Evolutionary conservation across 2,113 vertebrate species (phyloP).

Genomic region (Nicator chloris): DNA sequence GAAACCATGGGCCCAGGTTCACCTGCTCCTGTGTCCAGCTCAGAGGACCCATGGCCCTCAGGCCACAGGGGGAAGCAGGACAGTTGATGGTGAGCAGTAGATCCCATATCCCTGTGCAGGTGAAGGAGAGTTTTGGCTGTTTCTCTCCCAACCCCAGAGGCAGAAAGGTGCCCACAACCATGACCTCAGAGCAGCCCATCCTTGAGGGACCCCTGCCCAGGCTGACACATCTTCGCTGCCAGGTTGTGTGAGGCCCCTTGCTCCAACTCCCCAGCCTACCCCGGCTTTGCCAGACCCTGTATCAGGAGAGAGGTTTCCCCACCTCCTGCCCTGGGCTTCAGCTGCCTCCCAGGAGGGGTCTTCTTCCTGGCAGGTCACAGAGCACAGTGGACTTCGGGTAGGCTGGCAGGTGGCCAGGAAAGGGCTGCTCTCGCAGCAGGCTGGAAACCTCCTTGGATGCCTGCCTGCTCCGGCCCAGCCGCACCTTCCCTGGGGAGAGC

Average conservation of each 20-base stretch:
- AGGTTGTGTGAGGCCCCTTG: background rate
- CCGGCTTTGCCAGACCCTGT: too few species aligned
- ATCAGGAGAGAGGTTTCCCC: background rate
- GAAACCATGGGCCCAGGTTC: accelerated
- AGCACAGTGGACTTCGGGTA: background rate
- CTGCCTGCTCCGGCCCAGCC: background rate
- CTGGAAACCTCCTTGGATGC: accelerated
- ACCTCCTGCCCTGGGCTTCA: accelerated
- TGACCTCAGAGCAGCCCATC: background rate
- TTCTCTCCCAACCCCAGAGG: background rate
- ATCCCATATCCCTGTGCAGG: accelerated
- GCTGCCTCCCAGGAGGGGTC: background rate
- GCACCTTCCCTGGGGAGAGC: background rate
- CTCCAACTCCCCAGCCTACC: background rate
- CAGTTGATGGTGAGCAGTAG: accelerated
- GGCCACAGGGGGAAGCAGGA: background rate
- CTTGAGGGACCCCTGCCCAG: background rate
- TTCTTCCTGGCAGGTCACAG: background rate
- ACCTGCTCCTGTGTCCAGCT: background rate
- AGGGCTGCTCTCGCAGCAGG: background rate
- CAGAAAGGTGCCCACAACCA: background rate
- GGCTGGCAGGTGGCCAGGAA: background rate
- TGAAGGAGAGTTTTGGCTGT: background rate
- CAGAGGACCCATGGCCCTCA: accelerated
- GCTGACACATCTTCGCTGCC: accelerated